phyloP scores from a whole-genome alignment of 2,113 vertebrate genomes.

The Atlantisia rogersi region DNA sequence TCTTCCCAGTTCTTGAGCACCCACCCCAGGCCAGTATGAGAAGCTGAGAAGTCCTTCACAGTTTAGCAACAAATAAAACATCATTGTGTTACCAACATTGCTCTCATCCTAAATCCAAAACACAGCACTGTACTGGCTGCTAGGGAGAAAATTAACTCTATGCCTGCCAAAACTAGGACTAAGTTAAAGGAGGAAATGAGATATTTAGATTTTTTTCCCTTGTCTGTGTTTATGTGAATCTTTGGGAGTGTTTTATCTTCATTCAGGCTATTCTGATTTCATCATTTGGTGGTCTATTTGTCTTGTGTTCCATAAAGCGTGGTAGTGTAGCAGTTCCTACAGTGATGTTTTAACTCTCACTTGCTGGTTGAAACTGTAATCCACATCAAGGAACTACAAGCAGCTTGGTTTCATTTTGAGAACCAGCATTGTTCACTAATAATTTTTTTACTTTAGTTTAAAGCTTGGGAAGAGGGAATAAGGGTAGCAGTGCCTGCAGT shows the following conservation, averaged over 20 bases:
- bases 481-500: background rate
- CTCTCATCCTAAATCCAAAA: too few species aligned
- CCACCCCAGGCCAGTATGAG: too few species aligned
- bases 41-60: too few species aligned
- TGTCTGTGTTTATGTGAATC: background rate
- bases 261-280: background rate
- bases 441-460: background rate
- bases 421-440: background rate
- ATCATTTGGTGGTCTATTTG: rapidly evolving
- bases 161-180: too few species aligned
- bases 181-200: background rate
- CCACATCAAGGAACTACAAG: background rate
- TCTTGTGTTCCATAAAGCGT: background rate
- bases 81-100: too few species aligned
- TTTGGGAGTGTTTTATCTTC: background rate
- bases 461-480: background rate
- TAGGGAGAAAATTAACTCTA: too few species aligned
- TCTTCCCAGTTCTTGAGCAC: too few species aligned
- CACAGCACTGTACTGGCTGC: too few species aligned
- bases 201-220: background rate
- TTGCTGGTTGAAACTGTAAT: background rate
- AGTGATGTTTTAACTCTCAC: background rate
- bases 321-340: background rate
- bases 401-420: background rate
- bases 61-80: too few species aligned